Base-by-base conservation (phyloP, 2,888 invertebrate species). In the Blastobasis lacticolella region DNA sequence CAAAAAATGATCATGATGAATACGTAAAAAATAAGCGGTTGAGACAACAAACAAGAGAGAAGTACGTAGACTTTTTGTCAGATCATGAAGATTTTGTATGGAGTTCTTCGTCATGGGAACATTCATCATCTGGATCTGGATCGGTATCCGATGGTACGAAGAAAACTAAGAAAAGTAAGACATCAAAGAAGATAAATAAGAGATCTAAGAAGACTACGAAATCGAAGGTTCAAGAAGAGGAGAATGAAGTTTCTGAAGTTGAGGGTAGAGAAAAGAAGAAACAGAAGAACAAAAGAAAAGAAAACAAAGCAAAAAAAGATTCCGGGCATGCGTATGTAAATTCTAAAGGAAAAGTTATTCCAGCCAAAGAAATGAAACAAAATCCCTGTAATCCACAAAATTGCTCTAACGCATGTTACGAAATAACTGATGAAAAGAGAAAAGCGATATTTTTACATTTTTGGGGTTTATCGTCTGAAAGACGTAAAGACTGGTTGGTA, bases 401-500 rank as follows among this genome's bases (percentile, higher is more conserved):
- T 9, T 56, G 54, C 51, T 10, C 38, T 10, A 10, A 51, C 23
- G 44, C 43, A 36, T 51, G 51, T 40, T 10, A 38, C 36, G 45
- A 46, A 48, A 49, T 55, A 23, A 50, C 43, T 7, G 38, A 50
- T 55, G 50, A 52, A 46, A 57, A 40, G 40, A 51, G 57, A 40
- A 45, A 38, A 10, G 48, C 37, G 8, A n/a, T 59, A 10, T 59
- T 57, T 46, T 23, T 45, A 40, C 46, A 56, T 50, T 59, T 49
- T 51, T 55, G 53, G 58, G 48, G 41, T 9, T 41, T 55, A 42
- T 42, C 50, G 42, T 6, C 7, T 3, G 46, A 54, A 50, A 43
- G 54, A 52, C 53, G 49, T 49, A 57, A 53, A 48, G 53, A 56
- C 7, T 57, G 57, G 57, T 43, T 59, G 37, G 45, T 54, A 46